Evolutionary conservation across 2,888 invertebrate species (phyloP), one percentile per base, ranked within the genome.

Genomic region (Adineta ricciae): DNA sequence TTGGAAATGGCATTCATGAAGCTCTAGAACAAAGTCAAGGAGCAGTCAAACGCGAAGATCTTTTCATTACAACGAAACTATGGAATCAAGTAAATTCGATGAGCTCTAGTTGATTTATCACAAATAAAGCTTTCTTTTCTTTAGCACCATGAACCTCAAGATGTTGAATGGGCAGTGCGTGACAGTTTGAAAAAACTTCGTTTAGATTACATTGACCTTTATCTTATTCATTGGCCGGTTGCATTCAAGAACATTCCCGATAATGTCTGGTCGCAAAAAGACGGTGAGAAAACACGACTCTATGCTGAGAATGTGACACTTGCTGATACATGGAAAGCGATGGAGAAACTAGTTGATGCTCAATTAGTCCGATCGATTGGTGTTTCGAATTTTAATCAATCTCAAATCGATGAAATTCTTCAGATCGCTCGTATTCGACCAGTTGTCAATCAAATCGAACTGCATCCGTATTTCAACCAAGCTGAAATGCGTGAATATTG

Each of bases 381-480:
- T 0, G 89, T 96, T 2, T 94, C 94, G 49, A 95, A 95, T 91
- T 95, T 95, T 89, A 95, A 94, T 90, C 92, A 92, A 87, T 91
- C 92, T 86, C 95, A 95, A 90, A 90, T 95, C 24, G 92, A 93
- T 85, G 91, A 94, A 52, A 88, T 95, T 9, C 88, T 95, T 84
- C 91, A 92, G 54, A 89, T 88, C 16, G 93, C 93, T 5, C 88
- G 88, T 84, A 89, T 91, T 36, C 89, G 89, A 87, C 91, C 91
- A 11, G 88, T 88, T 54, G 87, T 88, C 56, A 87, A 88, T 83
- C 91, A 91, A 94, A 92, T 94, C 86, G 95, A 96, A 90, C 93
- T 94, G 87, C 94, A 95, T 90, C 94, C 95, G 0, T 94, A 95
- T 90, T 90, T 95, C 85, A 93, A 92, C 88, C 94, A 95, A 89